Conservation (phyloP, 1,140 invertebrate species). For the Drosophila punjabiensis region DNA sequence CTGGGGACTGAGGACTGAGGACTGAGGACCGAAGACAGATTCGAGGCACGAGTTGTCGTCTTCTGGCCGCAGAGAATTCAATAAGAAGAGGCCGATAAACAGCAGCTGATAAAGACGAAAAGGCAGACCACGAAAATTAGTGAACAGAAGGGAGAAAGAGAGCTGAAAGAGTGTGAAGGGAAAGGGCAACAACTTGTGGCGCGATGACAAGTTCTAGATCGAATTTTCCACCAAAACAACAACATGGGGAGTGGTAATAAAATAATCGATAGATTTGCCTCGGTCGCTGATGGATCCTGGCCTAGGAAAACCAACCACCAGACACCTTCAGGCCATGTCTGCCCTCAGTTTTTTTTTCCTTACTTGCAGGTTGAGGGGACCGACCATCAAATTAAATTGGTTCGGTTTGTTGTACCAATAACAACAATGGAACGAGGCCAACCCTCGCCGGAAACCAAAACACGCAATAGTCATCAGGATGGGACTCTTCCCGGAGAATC, state of each 20-base stretch:
- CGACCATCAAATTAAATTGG: slow-evolving; percentile 72
- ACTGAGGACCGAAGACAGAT: slow-evolving; percentile 23
- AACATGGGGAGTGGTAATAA: slow-evolving; percentile 52
- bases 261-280: slow-evolving; percentile 61
- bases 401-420: slow-evolving; percentile 76
- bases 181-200: slow-evolving; percentile 72
- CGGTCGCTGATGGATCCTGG: slow-evolving; percentile 30
- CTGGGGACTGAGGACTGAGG: background rate
- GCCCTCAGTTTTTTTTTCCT: background rate
- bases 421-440: slow-evolving; percentile 53
- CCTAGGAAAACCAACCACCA: slow-evolving; percentile 34
- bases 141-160: slow-evolving; percentile 20
- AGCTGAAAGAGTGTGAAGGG: slow-evolving; percentile 21
- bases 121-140: slow-evolving; percentile 75
- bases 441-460: slow-evolving; percentile 61
- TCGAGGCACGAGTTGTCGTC: slow-evolving; percentile 63
- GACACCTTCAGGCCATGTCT: slow-evolving; percentile 11
- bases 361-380: slow-evolving; percentile 54
- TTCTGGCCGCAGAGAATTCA: slow-evolving; percentile 57
- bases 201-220: slow-evolving; percentile 66
- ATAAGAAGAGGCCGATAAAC: slow-evolving; percentile 69
- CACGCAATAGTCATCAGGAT: slow-evolving; percentile 62
- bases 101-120: slow-evolving; percentile 73
- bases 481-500: slow-evolving; percentile 15
- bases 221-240: background rate